Percentiles rank a stretch among this genome's conserved stretches.
These are phyloP conservation scores for Helleia helle DNA, from an alignment of 2,888 invertebrate species.

Conservation along the genomic window DNA sequence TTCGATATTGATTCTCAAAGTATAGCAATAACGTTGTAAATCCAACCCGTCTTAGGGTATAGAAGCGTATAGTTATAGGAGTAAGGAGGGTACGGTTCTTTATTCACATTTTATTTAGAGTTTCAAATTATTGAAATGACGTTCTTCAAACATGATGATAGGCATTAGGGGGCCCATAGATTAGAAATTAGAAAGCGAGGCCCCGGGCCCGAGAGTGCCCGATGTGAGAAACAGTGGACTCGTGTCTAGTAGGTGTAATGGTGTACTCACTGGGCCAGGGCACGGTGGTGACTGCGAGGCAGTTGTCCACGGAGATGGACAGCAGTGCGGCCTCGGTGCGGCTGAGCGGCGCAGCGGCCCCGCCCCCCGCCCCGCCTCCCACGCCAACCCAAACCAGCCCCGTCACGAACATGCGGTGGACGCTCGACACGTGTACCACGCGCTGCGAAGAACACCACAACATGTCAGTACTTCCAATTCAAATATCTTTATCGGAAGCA, in stretches of 20 bases:
- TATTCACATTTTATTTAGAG: too few relatives aligned
- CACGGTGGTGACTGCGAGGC: slow-evolving; percentile 90
- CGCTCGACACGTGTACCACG: slow-evolving; percentile 85
- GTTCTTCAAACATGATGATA: too few relatives aligned
- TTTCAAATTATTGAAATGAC: too few relatives aligned
- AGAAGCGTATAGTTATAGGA: too few relatives aligned
- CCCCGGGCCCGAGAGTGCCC: neutral
- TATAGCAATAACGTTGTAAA: too few relatives aligned
- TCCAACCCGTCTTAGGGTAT: too few relatives aligned
- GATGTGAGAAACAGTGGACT: neutral
- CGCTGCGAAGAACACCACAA: slow-evolving; percentile 76
- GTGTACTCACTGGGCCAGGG: slow-evolving; percentile 81
- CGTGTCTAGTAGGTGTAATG: neutral
- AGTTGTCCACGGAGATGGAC: slow-evolving; percentile 97
- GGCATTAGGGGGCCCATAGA: too few relatives aligned
- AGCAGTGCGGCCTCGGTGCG: slow-evolving; percentile 90
- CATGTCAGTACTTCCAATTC: neutral
- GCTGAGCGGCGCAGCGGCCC: slow-evolving; percentile 69
- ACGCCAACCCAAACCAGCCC: slow-evolving; percentile 92
- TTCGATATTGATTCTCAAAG: too few relatives aligned
- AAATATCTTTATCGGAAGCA: too few relatives aligned
- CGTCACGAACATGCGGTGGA: slow-evolving; percentile 98
- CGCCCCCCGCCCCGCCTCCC: slow-evolving; percentile 68
- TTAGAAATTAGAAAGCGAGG: too few relatives aligned
- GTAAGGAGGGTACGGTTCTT: too few relatives aligned